Evolutionary conservation across 2,888 invertebrate species (phyloP), one percentile per base, ranked within the genome.

Genomic region (Dioctria rufipes): DNA sequence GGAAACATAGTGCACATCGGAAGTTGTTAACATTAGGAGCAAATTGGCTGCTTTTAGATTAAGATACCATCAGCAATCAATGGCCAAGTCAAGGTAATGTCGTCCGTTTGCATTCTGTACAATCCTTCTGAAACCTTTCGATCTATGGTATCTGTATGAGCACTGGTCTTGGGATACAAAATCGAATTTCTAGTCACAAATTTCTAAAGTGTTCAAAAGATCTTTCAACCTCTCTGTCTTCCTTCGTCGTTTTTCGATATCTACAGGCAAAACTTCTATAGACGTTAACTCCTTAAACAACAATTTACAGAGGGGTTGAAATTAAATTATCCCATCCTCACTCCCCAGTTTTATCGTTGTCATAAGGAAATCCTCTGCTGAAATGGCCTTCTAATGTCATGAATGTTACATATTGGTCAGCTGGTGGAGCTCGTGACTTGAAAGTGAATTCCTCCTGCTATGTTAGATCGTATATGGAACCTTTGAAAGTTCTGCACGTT

Each of bases 251-350:
- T 37, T 6, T 4, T 43, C 46, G 67, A 42, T 25, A 25, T 25
- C 25, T 54, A 40, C 71, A 37, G 40, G 75, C 43, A 63, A 77
- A 73, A 67, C 43, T 42, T 78, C 66, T 63, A 67, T 66, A 66
- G 80, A 81, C 78, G 69, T 67, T 80, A 77, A 81, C 75, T 81
- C 75, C 81, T 80, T 82, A 80, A 82, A 82, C 78, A 80, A 80
- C 82, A 80, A 78, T 82, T 80, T 80, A 67, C 80, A 80, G 69
- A 46, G 73, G 58, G 49, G 80, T 54, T 54, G 73, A 77, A 82
- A 82, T 82, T 82, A 82, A 82, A 82, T 82, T 82, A 82, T 78
- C 77, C 66, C 80, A 6, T 60, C 25, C 63, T 49, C 63, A 25
- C 46, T 39, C 37, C 58, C 5, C 58, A 25, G 25, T 25, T 25